These are phyloP conservation scores for Polydesmus complanatus DNA, from an alignment of 2,888 invertebrate genomes.

Conservation along the genomic window DNA sequence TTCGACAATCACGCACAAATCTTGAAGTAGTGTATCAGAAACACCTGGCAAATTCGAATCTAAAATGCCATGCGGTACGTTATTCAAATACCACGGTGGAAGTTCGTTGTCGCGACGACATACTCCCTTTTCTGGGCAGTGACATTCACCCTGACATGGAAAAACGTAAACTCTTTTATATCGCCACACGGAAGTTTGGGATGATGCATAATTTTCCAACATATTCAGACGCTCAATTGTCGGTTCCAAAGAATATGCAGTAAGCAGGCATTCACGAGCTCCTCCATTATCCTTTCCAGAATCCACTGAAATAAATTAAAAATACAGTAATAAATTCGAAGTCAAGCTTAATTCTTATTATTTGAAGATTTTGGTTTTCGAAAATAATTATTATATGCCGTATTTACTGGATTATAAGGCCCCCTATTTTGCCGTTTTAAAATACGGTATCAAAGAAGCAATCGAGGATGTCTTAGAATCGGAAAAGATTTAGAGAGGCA, in stretches of 20 bases:
- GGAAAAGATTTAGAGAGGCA: not conserved
- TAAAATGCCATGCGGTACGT: conserved; percentile 8
- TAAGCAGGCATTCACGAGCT: conserved; percentile 54
- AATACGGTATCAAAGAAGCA: too few relatives aligned
- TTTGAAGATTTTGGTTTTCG: too few relatives aligned
- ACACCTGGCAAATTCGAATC: conserved; percentile 10
- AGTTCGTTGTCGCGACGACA: conserved; percentile 3
- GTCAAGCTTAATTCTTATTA: too few relatives aligned
- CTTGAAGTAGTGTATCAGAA: conserved; percentile 2
- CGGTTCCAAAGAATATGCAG: conserved; percentile 54
- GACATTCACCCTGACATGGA: conserved; percentile 11
- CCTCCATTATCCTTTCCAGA: conserved; percentile 46
- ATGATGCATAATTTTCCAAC: not conserved
- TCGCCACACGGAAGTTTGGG: not conserved
- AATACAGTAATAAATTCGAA: too few relatives aligned
- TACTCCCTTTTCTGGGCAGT: conserved; percentile 10
- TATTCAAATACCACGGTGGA: conserved; percentile 9
- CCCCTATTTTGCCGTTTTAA: too few relatives aligned
- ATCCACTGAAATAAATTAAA: conserved; percentile 30
- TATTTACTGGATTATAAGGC: too few relatives aligned
- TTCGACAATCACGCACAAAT: conserved; percentile 8
- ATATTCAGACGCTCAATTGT: conserved; percentile 8
- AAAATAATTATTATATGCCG: too few relatives aligned
- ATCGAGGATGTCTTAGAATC: not conserved
- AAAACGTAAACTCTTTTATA: not conserved